Evolutionary conservation across 2,888 invertebrate species (phyloP).

Genomic region (Erynnis tages): DNA sequence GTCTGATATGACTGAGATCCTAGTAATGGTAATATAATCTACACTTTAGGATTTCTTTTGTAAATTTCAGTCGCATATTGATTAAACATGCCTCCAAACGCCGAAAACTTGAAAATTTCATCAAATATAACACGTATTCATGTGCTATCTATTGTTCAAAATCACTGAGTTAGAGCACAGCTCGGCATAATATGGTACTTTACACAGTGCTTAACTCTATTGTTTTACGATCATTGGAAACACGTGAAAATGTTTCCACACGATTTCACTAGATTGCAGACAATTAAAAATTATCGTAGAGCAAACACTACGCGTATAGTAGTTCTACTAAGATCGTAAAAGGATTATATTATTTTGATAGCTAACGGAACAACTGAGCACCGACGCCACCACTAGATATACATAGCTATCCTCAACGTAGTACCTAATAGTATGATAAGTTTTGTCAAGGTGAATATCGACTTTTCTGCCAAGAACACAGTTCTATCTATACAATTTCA

Average conservation of each 20-base stretch:
- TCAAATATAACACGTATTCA: constrained; percentile 7
- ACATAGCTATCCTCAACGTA: no score
- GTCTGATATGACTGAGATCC: no score
- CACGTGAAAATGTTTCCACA: constrained; percentile 17
- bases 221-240: constrained; percentile 18
- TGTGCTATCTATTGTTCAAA: constrained; percentile 6
- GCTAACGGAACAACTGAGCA: not conserved
- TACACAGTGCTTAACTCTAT: constrained; percentile 9
- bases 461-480: no score
- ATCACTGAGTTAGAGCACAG: constrained; percentile 6
- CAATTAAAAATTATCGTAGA: constrained; percentile 14
- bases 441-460: no score
- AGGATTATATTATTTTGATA: not conserved
- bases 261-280: constrained; percentile 7
- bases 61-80: not conserved
- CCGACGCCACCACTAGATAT: not conserved
- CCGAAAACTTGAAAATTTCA: constrained; percentile 3
- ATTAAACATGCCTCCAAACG: not conserved
- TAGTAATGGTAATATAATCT: no score
- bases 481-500: no score
- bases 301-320: constrained; percentile 12
- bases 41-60: no score
- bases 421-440: no score
- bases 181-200: constrained; percentile 15
- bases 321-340: constrained; percentile 7